Conservation (phyloP, 2,797 vertebrate species). For the Borostomias antarcticus region DNA sequence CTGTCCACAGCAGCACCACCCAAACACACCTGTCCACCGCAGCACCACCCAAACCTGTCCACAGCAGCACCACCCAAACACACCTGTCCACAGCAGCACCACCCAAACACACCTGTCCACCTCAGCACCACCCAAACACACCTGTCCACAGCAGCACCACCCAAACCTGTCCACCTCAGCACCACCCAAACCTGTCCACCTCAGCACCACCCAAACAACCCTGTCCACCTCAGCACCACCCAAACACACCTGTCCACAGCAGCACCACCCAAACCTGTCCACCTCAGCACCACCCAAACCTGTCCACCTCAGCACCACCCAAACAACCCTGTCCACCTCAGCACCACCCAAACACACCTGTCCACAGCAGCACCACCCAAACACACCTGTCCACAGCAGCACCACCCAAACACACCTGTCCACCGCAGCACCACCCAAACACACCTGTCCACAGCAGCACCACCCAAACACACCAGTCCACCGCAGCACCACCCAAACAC, state of each 20-base stretch:
- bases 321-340: conserved; percentile 40
- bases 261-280: conserved; percentile 48
- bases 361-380: conserved; percentile 45
- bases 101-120: too few species aligned
- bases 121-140: conserved; percentile 45
- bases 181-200: conserved; percentile 44
- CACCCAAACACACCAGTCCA: conserved; percentile 40
- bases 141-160: conserved; percentile 45
- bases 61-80: conserved; percentile 45
- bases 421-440: conserved; percentile 45
- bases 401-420: conserved; percentile 43
- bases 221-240: conserved; percentile 42
- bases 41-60: conserved; percentile 48
- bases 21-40: too few species aligned
- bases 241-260: too few species aligned
- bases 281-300: conserved; percentile 45
- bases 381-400: too few species aligned
- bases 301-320: conserved; percentile 42
- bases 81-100: too few species aligned
- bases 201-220: conserved; percentile 43
- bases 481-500: conserved; percentile 45
- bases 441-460: too few species aligned
- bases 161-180: conserved; percentile 47
- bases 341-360: conserved; percentile 47
- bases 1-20: conserved; percentile 43